These are phyloP conservation scores for Dicerorhinus sumatrensis DNA, from an alignment of 2,113 vertebrate genomes.

Conservation along the genomic window DNA sequence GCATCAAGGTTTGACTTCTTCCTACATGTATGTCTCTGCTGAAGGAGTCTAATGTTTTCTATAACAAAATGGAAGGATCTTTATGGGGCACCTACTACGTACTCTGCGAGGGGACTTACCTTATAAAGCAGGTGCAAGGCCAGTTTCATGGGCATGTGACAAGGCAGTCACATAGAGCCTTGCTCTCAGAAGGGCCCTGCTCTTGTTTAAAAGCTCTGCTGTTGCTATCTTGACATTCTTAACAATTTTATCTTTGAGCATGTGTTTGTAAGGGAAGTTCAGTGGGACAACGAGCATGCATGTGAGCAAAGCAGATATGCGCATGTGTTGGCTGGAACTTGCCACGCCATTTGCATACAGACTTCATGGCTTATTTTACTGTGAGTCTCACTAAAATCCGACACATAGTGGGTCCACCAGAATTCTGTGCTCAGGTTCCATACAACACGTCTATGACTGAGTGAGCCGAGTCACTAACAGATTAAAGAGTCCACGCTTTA, in stretches of 20 bases:
- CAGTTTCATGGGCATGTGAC: background rate
- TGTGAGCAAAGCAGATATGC: background rate
- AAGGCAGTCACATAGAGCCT: background rate
- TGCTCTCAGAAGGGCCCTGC: background rate
- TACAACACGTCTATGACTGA: background rate
- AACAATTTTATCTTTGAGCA: background rate
- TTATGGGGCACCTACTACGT: background rate
- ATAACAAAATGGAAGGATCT: background rate
- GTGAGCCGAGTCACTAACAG: background rate
- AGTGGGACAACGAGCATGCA: background rate
- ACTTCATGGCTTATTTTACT: background rate
- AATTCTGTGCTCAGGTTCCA: background rate
- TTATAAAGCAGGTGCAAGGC: background rate
- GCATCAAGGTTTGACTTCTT: background rate
- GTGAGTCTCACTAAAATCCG: slow-evolving; percentile 23
- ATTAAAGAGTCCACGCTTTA: background rate
- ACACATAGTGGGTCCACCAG: background rate
- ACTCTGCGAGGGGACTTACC: background rate
- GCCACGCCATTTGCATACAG: background rate
- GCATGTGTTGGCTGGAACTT: background rate
- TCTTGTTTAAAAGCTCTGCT: background rate
- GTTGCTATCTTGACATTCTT: background rate
- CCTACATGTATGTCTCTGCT: background rate
- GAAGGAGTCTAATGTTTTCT: slow-evolving; percentile 13
- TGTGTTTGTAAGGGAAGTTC: background rate